Base-by-base conservation (phyloP, 1,140 invertebrate species). In the Drosophila teissieri region DNA sequence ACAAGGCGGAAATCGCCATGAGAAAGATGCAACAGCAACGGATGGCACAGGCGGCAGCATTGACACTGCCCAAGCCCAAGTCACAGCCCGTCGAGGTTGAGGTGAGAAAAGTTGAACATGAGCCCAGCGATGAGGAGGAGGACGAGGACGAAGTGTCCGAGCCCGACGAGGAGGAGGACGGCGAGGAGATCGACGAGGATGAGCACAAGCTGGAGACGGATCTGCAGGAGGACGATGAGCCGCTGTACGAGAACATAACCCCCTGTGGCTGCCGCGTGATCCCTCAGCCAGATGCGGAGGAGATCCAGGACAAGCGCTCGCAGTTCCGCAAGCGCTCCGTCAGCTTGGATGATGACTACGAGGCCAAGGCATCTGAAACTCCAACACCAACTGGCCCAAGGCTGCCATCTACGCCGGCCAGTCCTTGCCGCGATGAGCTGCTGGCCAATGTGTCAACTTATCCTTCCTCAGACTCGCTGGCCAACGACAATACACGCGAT, bases 391-490 rank as follows among this genome's bases (percentile, higher is more conserved):
- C 31, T 15, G 73, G 42, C 92, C 24, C 80, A 11, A 49, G 85
- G 4, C 48, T 90, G 19, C 80, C 84, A 72, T 94, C 94, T 44
- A 93, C 93, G 56, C 94, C 94, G 34, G 93, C 93, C 6, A 94
- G 94, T 49, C 94, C 94, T 10, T 92, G 93, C 42, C 88, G 78
- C 10, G 91, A 92, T 5, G 91, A 92, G 51, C 58, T 88, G 37
- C 75, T 91, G 58, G 82, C 77, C 60, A 80, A 89, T 65, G 85
- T 78, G 8, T 96, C 96, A 15, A 96, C 96, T 15, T 96, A 96
- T 92, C 96, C 95, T 31, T 97, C 96, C 27, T 96, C 95, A 81
- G 96, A 97, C 92, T 97, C 96, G 10, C 91, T 97, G 67, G 95
- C 95, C 14, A 96, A 96, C 70, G 96, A 96, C 89, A 93, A 94